A percentile compares a stretch with the other conserved stretches of the same genome.
Evolutionary conservation across 2,113 vertebrate species (phyloP).

Genomic region (Fulica atra): DNA sequence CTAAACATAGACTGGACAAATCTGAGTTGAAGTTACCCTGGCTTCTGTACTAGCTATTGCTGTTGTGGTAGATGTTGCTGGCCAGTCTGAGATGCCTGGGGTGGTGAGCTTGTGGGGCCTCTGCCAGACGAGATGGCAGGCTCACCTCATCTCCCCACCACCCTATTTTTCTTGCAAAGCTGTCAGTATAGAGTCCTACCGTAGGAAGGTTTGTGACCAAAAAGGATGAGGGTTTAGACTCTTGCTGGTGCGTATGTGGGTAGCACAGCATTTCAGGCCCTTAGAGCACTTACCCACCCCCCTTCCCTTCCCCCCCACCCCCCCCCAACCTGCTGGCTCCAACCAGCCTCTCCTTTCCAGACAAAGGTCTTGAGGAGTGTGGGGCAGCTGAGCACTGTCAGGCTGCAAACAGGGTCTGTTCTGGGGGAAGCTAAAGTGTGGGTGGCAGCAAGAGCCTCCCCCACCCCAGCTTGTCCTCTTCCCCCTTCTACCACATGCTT

Average conservation of each 20-base stretch:
- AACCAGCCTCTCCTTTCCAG: slow-evolving; percentile 8
- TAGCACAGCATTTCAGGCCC: slow-evolving; percentile 47
- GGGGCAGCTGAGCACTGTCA: not conserved
- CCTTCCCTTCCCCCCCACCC: not conserved
- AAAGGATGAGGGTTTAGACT: slow-evolving; percentile 57
- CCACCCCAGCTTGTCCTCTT: not conserved
- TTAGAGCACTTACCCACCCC: not conserved
- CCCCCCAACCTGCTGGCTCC: not conserved
- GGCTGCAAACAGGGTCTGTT: not conserved
- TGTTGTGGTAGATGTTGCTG: slow-evolving; percentile 72
- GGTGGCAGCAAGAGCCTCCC: slow-evolving; percentile 21
- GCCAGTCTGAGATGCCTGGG: slow-evolving; percentile 33
- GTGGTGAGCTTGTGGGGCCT: not conserved
- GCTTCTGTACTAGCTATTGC: slow-evolving; percentile 72
- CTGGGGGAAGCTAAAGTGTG: not conserved
- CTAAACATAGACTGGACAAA: slow-evolving; percentile 74
- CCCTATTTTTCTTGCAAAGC: slow-evolving; percentile 41
- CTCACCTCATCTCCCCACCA: not conserved
- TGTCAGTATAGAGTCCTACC: slow-evolving; percentile 42
- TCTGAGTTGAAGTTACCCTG: slow-evolving; percentile 67
- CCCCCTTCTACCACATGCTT: slow-evolving; percentile 27
- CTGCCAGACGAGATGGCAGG: not conserved
- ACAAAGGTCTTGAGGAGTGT: not conserved
- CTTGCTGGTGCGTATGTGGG: slow-evolving; percentile 45
- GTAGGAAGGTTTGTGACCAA: slow-evolving; percentile 73